Conservation (phyloP, 2,113 vertebrate genomes). For the Callipepla californica region DNA sequence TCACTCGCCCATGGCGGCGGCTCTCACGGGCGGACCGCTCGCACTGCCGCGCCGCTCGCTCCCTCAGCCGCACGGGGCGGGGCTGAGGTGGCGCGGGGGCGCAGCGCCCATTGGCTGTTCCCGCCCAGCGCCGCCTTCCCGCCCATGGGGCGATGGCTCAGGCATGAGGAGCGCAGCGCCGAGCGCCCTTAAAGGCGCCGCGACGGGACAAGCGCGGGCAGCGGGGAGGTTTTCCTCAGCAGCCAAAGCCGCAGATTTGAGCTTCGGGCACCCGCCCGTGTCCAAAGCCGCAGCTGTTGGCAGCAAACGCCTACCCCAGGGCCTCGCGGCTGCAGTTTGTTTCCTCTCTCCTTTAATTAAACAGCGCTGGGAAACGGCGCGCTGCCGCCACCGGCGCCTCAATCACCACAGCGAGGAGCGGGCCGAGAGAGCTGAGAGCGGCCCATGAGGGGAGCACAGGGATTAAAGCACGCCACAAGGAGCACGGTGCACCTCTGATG, state of each 20-base stretch:
- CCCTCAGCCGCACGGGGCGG: no score
- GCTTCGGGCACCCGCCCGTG: neutral
- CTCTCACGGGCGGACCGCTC: no score
- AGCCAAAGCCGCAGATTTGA: neutral
- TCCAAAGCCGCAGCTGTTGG: neutral
- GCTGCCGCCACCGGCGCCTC: no score
- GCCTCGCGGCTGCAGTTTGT: neutral
- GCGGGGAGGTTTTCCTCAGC: neutral
- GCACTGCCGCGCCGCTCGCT: no score
- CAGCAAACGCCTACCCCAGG: neutral
- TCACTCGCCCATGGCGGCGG: no score
- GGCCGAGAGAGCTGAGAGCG: neutral
- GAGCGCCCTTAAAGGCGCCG: neutral
- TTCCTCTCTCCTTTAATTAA: neutral
- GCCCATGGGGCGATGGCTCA: neutral
- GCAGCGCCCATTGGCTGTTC: no score
- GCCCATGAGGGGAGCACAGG: no score
- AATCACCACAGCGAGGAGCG: no score
- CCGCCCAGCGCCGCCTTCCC: no score
- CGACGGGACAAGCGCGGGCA: no score
- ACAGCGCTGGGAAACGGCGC: neutral
- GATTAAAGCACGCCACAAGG: neutral
- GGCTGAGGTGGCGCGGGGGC: no score
- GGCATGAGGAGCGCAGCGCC: neutral
- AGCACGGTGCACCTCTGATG: constrained; percentile 71